Conservation (phyloP, 2,888 invertebrate genomes). For the Fissipunctia ypsillon region DNA sequence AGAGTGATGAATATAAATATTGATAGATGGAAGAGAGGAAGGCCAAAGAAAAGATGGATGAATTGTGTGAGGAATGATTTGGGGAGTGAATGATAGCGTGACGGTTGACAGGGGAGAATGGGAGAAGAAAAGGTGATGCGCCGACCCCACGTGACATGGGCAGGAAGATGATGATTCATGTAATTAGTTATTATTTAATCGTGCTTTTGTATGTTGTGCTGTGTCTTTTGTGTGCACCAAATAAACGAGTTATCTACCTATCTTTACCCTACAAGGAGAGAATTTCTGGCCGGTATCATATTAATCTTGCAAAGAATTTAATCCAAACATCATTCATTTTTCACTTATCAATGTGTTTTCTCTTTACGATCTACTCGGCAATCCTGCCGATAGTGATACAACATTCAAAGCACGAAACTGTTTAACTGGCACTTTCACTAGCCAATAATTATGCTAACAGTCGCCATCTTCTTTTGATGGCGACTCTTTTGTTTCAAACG, state of each 20-base stretch:
- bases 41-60: too few relatives aligned
- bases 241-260: neutral
- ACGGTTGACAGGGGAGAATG: too few relatives aligned
- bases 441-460: slow-evolving; percentile 56
- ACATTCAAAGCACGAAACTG: slow-evolving; percentile 44
- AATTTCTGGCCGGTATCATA: neutral
- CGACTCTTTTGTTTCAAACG: slow-evolving; percentile 60
- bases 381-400: slow-evolving; percentile 46
- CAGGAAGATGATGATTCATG: too few relatives aligned
- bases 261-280: neutral
- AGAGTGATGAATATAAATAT: too few relatives aligned
- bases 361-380: slow-evolving; percentile 2
- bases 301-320: neutral
- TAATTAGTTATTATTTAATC: neutral
- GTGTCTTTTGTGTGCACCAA: too few relatives aligned
- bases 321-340: neutral
- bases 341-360: slow-evolving; percentile 44
- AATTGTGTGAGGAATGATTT: too few relatives aligned
- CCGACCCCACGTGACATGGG: too few relatives aligned
- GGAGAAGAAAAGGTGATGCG: too few relatives aligned
- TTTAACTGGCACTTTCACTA: slow-evolving; percentile 62
- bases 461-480: slow-evolving; percentile 62
- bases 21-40: too few relatives aligned
- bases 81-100: too few relatives aligned
- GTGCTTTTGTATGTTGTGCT: neutral